Evolutionary conservation across 2,113 vertebrate genomes (phyloP), one percentile per base, ranked within the genome.

Genomic region (Crotophaga sulcirostris): DNA sequence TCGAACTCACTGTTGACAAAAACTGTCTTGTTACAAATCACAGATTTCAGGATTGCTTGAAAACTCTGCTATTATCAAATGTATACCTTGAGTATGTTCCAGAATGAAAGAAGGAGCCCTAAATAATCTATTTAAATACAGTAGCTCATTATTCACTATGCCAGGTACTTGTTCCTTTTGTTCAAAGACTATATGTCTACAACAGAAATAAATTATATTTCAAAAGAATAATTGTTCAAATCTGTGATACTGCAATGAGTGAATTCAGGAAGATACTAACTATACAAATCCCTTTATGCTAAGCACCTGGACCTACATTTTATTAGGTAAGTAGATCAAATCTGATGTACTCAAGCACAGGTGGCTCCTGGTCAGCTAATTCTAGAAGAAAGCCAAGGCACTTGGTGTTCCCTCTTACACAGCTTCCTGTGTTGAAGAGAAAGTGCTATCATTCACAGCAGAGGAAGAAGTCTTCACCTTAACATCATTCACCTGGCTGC

Each of bases 401-500:
- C 10, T 62, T 60, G 38, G 4, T 0, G 0, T 83, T 87, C 47
- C 11, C 16, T 52, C 49, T 79, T 38, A 36, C 3, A 5, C 18
- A 55, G 16, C 6, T 62, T 78, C 34, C 49, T 25, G 8, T 34
- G 6, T 40, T 38, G 44, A 56, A 7, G 18, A 70, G 49, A 59
- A 91, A 70, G 52, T 70, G 31, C 31, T 31, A 11, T 58, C 38
- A 38, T 28, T 63, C 24, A 19, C 34, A 44, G 49, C 26, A 78
- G 68, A 59, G 26, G 36, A 80, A 80, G 24, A 70, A 63, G 7
- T 55, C 42, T 55, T 90, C 67, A 70, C 16, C 24, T 51, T 70
- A 28, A 15, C 4, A 4, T 34, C 0, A 0, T 68, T 75, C 16
- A 63, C 12, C 44, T 55, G 3, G 0, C 20, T 29, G 4, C 5